A percentile compares a stretch with the other conserved stretches of the same genome.
phyloP scores from a whole-genome alignment of 2,113 vertebrate genomes.

The Myrmophylax atrothorax region DNA sequence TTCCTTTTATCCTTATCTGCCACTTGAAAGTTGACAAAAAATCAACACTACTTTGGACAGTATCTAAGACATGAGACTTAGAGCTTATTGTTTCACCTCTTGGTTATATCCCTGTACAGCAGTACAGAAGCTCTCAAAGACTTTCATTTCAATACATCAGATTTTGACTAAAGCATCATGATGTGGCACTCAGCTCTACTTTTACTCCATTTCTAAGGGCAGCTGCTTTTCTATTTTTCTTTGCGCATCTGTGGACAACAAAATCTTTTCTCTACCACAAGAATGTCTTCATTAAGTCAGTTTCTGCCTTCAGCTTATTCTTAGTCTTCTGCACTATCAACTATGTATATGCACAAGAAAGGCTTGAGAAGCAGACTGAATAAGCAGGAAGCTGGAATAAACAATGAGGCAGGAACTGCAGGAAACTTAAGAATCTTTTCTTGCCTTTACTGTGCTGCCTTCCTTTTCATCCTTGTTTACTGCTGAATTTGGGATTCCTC shows the following conservation, averaged over 20 bases:
- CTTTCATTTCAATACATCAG: constrained; percentile 1
- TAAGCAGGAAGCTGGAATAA: constrained; percentile 56
- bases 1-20: neutral
- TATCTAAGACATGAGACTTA: neutral
- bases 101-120: neutral
- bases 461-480: constrained; percentile 14
- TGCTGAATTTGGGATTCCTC: constrained; percentile 24
- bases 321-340: constrained; percentile 46
- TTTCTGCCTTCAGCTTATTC: constrained; percentile 62
- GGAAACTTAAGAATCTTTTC: constrained; percentile 31
- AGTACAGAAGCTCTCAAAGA: neutral
- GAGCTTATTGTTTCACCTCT: neutral
- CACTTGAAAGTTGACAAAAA: neutral
- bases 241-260: constrained; percentile 63
- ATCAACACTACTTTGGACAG: neutral
- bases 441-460: neutral
- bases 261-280: constrained; percentile 57
- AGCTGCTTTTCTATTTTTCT: constrained; percentile 69
- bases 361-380: constrained; percentile 47
- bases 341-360: constrained; percentile 52
- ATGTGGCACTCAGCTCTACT: constrained; percentile 25
- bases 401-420: constrained; percentile 37
- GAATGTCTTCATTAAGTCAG: constrained; percentile 64
- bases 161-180: constrained; percentile 42
- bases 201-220: constrained; percentile 53